Conservation (phyloP, 2,888 invertebrate species). For the Meghimatium bilineatum region DNA sequence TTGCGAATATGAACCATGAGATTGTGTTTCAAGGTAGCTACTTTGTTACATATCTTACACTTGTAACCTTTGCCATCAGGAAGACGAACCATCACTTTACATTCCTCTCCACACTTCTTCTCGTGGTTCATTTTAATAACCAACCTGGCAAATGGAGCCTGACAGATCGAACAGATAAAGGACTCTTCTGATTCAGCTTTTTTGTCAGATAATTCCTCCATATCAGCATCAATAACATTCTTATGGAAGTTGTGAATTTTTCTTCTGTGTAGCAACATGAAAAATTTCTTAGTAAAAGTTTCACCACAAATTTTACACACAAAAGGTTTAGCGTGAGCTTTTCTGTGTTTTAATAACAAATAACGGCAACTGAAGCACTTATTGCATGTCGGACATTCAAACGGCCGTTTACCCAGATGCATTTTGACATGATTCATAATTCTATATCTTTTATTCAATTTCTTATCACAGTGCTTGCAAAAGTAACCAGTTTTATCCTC, state of each 20-base stretch:
- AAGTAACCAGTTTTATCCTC: slow-evolving; percentile 41
- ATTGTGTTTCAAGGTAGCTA: slow-evolving; percentile 46
- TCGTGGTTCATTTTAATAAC: slow-evolving; percentile 49
- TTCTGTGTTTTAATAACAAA: slow-evolving; percentile 43
- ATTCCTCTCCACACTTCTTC: slow-evolving; percentile 46
- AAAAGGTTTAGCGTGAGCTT: slow-evolving; percentile 39
- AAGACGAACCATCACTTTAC: slow-evolving; percentile 40
- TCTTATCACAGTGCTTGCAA: slow-evolving; percentile 47
- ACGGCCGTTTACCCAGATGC: slow-evolving; percentile 23
- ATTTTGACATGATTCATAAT: slow-evolving; percentile 46
- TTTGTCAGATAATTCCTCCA: neutral
- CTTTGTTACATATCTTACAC: slow-evolving; percentile 45
- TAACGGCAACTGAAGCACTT: slow-evolving; percentile 46
- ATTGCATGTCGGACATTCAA: slow-evolving; percentile 42
- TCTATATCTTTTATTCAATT: slow-evolving; percentile 38
- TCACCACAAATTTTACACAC: slow-evolving; percentile 38
- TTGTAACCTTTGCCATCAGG: slow-evolving; percentile 42
- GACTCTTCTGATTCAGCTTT: neutral
- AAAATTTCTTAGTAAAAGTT: slow-evolving; percentile 43
- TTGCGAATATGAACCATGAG: slow-evolving; percentile 48
- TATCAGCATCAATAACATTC: neutral
- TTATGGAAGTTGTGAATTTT: slow-evolving; percentile 29
- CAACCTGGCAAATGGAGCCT: slow-evolving; percentile 37
- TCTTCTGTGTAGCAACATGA: slow-evolving; percentile 29
- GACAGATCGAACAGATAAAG: slow-evolving; percentile 38